Base-by-base conservation (phyloP, 2,888 invertebrate species). In the Ptilodon capucinus region DNA sequence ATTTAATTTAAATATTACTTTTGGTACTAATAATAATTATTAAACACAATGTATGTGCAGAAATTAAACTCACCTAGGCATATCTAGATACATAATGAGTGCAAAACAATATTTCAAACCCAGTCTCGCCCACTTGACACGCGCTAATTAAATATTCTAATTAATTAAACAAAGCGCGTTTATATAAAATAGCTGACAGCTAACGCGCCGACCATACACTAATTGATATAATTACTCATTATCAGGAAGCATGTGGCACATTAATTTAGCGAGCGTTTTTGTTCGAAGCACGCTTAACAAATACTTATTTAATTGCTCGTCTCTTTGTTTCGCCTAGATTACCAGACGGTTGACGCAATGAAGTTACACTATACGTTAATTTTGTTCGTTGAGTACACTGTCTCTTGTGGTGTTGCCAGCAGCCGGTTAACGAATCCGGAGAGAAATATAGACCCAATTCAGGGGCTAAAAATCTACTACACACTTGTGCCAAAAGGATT, bases 151-250 rank as follows among this genome's bases (percentile, higher is more conserved):
- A 46, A 64, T 60, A 56, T 51, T 42, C 47, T 60, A 57, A 57
- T 51, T 61, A 76, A 78, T 70, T 72, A 72, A 67, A 72, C 71
- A 71, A 68, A 67, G 61, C 65, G 57, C 57, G 57, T 59, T 55
- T 54, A 59, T 63, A 71, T 73, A 64, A 68, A 72, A 70, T 70
- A 64, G 58, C 59, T 73, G 68, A 68, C 68, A 68, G 64, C 65
- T 77, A 62, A 68, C 67, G 61, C 66, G 75, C 81, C 72, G 78
- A 81, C 84, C 74, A 79, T 90, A 86, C 83, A 59, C 60, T 84
- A 85, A 88, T 88, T 88, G 83, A 78, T 77, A 82, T 87, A 87
- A 89, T 88, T 81, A 84, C 79, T 85, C 76, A 84, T 87, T 86
- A 89, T 85, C 78, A 88, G 87, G 88, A 90, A 89, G 87, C 78